phyloP scores from a whole-genome alignment of 2,113 vertebrate genomes.

The Clarias macrocephalus region DNA sequence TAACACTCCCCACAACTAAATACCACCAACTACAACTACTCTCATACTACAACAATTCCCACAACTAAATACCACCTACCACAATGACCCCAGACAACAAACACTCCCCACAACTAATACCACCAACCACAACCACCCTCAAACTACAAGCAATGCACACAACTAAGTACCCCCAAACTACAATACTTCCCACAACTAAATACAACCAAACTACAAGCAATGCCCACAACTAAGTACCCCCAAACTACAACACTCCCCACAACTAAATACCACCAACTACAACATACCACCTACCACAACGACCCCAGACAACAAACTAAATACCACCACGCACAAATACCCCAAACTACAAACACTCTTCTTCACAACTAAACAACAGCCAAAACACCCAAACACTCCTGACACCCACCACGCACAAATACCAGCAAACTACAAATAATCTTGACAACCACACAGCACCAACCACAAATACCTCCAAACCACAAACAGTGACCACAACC shows the following conservation, averaged over 20 bases:
- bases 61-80: background rate
- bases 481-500: background rate
- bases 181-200: too few species aligned
- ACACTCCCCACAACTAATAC: background rate
- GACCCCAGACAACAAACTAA: too few species aligned
- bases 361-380: too few species aligned
- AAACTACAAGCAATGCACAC: too few species aligned
- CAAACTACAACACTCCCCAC: too few species aligned
- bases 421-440: background rate
- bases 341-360: too few species aligned
- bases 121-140: background rate
- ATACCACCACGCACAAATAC: too few species aligned
- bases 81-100: background rate
- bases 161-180: too few species aligned
- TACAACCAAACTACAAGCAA: background rate
- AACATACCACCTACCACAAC: too few species aligned
- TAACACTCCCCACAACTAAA: background rate
- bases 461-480: background rate
- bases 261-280: too few species aligned
- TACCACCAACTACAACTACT: background rate
- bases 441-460: background rate
- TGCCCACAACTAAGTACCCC: too few species aligned
- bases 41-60: background rate
- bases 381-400: too few species aligned
- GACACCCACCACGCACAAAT: background rate